A percentile compares a stretch with the other conserved stretches of the same genome.
phyloP scores from a whole-genome alignment of 30 jellyfish, hydroid and myxozoan species.

The Hydractinia echinata region DNA sequence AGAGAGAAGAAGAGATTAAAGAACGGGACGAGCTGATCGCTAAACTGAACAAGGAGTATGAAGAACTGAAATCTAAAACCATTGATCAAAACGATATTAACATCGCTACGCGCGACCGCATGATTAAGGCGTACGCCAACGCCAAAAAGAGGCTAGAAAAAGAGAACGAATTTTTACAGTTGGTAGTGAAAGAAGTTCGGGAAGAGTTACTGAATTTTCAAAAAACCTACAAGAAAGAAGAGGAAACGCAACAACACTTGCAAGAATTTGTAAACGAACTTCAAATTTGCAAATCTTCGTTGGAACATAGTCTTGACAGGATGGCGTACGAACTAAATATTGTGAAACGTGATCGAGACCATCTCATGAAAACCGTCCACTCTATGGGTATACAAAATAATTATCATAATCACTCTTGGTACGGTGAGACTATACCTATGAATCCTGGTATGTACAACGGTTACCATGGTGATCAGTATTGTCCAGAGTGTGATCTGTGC shows the following conservation, averaged over 20 bases:
- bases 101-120: conserved; percentile 31
- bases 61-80: neutral
- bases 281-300: conserved; percentile 1
- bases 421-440: neutral
- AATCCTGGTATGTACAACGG: conserved; percentile 12
- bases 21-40: conserved; percentile 26
- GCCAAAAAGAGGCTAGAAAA: conserved; percentile 48
- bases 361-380: conserved; percentile 4
- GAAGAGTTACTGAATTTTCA: conserved; percentile 65
- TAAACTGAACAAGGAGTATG: conserved; percentile 2
- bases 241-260: conserved; percentile 27
- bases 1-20: conserved; percentile 56
- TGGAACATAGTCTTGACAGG: conserved; percentile 24
- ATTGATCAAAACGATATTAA: neutral
- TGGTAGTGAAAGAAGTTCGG: conserved; percentile 76
- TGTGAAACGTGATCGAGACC: conserved; percentile 17
- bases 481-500: neutral
- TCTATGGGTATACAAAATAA: neutral
- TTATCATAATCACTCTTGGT: neutral
- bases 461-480: neutral
- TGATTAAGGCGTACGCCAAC: conserved; percentile 14
- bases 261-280: conserved; percentile 17
- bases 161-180: conserved; percentile 59
- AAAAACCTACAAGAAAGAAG: conserved; percentile 42
- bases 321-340: conserved; percentile 18